Evolutionary conservation across 2,888 invertebrate species (phyloP), one percentile per base, ranked within the genome.

Genomic region (Leptinotarsa juncta): DNA sequence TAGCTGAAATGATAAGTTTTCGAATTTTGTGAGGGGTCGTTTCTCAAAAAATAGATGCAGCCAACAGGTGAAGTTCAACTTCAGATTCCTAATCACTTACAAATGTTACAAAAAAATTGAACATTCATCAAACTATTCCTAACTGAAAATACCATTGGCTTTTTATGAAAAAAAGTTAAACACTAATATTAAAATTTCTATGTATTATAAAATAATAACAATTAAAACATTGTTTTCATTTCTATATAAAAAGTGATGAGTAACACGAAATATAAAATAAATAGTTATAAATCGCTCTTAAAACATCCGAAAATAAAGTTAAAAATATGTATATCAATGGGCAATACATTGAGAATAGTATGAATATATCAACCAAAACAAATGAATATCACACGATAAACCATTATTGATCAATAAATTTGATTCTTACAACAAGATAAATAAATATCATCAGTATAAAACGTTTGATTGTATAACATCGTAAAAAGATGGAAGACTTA

Each of bases 201-300:
- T 51, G 15, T 51, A n/a, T 53, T 53, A 3, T 18, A 57, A 23
- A 4, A 20, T 14, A 57, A 20, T 23, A 57, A 57, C 26, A 57
- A 57, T 14, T 57, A 14, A 23, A 57, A 57, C 57, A 23, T 57
- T 26, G 57, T 26, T 20, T 18, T 57, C 57, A 23, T 4, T 57
- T 57, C 4, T 4, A 23, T 26, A 23, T 23, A 57, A 23, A 20
- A 12, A 57, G 15, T 16, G 32, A 16, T 12, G 26, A 32, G n/a
- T 23, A 57, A 42, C 68, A 57, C 32, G 4, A 26, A 53, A 53
- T 60, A 57, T 4, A 69, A 42, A 57, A 42, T 57, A 69, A 69
- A 42, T 68, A 55, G 10, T 32, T 15, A 55, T 68, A 15, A 53
- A 57, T 57, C 48, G 57, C 4, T 68, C 14, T 32, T 18, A 16